phyloP scores from a whole-genome alignment of 2,113 vertebrate genomes.

The Sterrhoptilus dennistouni region DNA sequence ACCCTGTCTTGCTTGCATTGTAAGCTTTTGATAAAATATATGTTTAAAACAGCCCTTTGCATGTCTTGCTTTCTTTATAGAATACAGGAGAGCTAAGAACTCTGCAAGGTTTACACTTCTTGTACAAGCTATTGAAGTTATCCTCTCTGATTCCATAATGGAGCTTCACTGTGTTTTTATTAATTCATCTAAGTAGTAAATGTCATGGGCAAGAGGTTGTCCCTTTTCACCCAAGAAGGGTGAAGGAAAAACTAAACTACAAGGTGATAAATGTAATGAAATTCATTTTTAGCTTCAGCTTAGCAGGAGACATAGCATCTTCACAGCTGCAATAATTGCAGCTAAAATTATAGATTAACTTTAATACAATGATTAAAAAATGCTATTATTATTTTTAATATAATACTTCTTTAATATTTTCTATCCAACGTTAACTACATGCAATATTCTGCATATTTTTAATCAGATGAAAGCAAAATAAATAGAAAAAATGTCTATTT shows the following conservation, averaged over 20 bases:
- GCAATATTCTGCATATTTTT: not conserved
- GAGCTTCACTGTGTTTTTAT: not conserved
- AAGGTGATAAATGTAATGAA: not conserved
- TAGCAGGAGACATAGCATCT: not conserved
- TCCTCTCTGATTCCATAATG: not conserved
- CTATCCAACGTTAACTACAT: not conserved
- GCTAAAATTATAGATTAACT: not conserved
- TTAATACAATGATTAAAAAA: not conserved
- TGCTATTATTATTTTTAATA: not conserved
- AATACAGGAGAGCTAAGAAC: not conserved
- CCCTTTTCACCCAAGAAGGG: not conserved
- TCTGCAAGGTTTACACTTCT: not conserved
- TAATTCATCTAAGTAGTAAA: not conserved
- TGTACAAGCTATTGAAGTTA: not conserved
- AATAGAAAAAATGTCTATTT: not conserved
- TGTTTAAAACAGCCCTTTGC: not conserved
- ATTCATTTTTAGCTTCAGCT: not conserved
- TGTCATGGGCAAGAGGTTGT: fast-evolving
- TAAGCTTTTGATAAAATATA: not conserved
- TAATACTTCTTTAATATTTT: not conserved
- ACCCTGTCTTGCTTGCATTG: not conserved
- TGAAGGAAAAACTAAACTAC: not conserved
- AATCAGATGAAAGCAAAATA: not conserved
- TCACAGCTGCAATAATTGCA: not conserved
- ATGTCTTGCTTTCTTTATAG: not conserved